phyloP scores from a whole-genome alignment of 2,888 invertebrate species.

The Chaetogeoica ovagalla region DNA sequence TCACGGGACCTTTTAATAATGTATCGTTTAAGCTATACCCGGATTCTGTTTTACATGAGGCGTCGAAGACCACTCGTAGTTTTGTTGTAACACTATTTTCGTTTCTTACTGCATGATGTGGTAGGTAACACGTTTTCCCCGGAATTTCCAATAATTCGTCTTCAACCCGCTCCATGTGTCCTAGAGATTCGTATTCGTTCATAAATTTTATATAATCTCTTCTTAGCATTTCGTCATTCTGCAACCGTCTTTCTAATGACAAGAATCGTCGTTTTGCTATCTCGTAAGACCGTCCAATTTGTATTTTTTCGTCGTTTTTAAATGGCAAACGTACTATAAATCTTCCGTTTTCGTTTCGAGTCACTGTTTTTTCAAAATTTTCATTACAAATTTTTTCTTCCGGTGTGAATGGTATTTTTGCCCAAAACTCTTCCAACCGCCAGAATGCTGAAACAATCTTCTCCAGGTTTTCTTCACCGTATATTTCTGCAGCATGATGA shows the following conservation, averaged over 20 bases:
- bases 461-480: constrained; percentile 10
- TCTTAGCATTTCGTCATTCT: constrained; percentile 6
- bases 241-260: neutral
- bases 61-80: too few species aligned
- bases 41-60: too few species aligned
- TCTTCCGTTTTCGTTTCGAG: constrained; percentile 4
- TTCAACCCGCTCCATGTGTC: neutral
- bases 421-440: too few species aligned
- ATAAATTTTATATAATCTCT: constrained; percentile 17
- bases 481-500: neutral
- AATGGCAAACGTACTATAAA: too few species aligned
- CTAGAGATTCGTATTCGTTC: neutral
- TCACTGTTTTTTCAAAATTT: neutral
- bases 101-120: neutral
- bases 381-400: constrained; percentile 2
- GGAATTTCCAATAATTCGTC: neutral
- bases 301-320: too few species aligned
- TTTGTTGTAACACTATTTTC: constrained; percentile 1
- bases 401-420: neutral
- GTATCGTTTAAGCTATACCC: too few species aligned
- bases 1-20: too few species aligned
- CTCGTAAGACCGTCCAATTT: constrained; percentile 29
- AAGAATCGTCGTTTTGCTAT: constrained; percentile 21
- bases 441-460: too few species aligned
- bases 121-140: neutral